Percentiles rank a stretch among this genome's conserved stretches.
Evolutionary conservation across 2,113 vertebrate species (phyloP).

Genomic region (Callorhinus ursinus): DNA sequence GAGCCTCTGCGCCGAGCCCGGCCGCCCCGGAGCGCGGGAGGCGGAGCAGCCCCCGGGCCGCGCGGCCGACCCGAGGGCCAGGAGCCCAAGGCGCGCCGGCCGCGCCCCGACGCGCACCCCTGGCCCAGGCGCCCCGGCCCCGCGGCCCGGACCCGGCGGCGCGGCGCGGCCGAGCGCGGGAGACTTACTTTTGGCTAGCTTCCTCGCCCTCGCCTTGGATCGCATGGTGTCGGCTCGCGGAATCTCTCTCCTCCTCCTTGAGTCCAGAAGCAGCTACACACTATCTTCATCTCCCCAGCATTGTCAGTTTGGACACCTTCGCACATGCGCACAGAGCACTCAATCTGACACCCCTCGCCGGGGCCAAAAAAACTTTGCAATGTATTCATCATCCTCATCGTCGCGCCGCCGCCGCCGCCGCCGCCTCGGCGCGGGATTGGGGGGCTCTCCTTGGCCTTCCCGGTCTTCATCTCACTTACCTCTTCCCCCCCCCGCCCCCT

Average conservation of each 20-base stretch:
- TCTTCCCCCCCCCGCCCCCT: slow-evolving; percentile 85
- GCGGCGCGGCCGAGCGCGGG: slow-evolving; percentile 84
- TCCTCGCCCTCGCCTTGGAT: slow-evolving; percentile 99
- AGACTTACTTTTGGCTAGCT: slow-evolving; percentile 99
- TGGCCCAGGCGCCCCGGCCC: slow-evolving; percentile 66
- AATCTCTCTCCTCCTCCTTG: slow-evolving; percentile 97
- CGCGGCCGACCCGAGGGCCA: slow-evolving; percentile 58
- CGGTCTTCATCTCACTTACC: slow-evolving; percentile 97
- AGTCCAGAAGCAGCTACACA: slow-evolving; percentile 99
- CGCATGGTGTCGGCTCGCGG: slow-evolving; percentile 98
- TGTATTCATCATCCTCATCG: slow-evolving; percentile 98
- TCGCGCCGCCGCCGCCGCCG: slow-evolving; percentile 92
- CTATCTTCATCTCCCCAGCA: slow-evolving; percentile 99
- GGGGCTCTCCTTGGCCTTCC: slow-evolving; percentile 84
- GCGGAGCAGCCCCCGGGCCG: slow-evolving; percentile 69
- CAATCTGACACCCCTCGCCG: slow-evolving; percentile 99
- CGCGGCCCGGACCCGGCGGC: slow-evolving; percentile 71
- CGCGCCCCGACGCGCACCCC: slow-evolving; percentile 81
- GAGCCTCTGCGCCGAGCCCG: slow-evolving; percentile 59
- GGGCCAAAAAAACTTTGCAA: slow-evolving; percentile 99
- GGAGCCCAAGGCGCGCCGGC: slow-evolving; percentile 51
- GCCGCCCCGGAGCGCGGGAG: slow-evolving; percentile 74
- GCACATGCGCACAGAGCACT: slow-evolving; percentile 99
- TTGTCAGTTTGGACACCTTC: slow-evolving; percentile 99
- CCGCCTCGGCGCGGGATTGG: slow-evolving; percentile 78